Evolutionary conservation across 2,888 invertebrate species (phyloP), one percentile per base, ranked within the genome.

Genomic region (Lordiphosa fenestrarum): DNA sequence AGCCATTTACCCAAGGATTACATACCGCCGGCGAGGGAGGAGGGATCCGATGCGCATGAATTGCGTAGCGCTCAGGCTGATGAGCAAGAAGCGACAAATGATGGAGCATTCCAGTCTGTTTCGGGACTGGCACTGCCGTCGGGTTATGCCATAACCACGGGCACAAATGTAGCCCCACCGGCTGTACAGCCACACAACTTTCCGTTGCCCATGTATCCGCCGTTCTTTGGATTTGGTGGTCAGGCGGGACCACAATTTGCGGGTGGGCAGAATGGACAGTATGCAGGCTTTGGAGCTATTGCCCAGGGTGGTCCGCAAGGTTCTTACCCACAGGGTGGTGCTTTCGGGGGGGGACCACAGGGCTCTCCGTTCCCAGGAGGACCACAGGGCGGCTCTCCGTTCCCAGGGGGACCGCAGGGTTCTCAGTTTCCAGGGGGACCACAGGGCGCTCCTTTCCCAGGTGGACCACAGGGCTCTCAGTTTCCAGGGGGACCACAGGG

Each of bases 141-240:
- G 19, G 80, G 80, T 1, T 80, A 80, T 36, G 53, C 67, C 0
- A 62, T 84, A 54, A 72, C 80, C 4, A 67, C 65, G 0, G 73
- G 67, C 2, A 44, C 50, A 10, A 77, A 77, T 46, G 46, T 70
- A 0, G 53, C 46, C 13, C 65, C 68, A 2, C 41, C 54, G 4
- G 48, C 65, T 5, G 51, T 41, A 33, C 53, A 69, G 7, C 68
- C 82, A 4, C 77, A 78, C 21, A 81, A 72, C 46, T 84, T 84
- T 33, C 84, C 74, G 2, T 51, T 84, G 36, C 84, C 84, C 37
- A 74, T 71, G 6, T 80, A 71, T 19, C 80, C 84, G 23, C 84
- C 84, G 3, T 81, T 69, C 60, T 84, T 68, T 39, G 81, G 84
- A 12, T 81, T 80, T 10, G 61, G 54, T 1, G 21, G 23, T 37